Conservation (phyloP, 1,140 invertebrate species). For the Homarus americanus region DNA sequence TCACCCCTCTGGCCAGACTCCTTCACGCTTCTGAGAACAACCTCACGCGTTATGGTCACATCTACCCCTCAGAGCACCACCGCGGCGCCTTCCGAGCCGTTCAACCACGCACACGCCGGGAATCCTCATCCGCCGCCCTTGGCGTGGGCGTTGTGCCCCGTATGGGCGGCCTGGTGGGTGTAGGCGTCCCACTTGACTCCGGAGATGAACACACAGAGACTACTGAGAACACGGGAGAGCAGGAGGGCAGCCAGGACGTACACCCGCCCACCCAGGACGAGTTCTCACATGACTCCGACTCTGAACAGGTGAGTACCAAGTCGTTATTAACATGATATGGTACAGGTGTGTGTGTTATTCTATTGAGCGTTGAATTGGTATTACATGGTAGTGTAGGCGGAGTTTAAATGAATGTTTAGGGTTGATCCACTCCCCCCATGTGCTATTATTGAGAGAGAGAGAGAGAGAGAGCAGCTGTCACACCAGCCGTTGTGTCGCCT, state of each 20-base stretch:
- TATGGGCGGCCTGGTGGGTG: constrained; percentile 50
- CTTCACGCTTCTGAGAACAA: constrained; percentile 74
- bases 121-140: constrained; percentile 6
- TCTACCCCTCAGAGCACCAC: constrained; percentile 42
- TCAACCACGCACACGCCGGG: constrained; percentile 23
- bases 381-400: neutral
- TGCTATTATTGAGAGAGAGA: no score
- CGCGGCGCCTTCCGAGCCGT: constrained; percentile 58
- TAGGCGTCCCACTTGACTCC: constrained; percentile 49
- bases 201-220: constrained; percentile 69
- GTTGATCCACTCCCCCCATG: no score
- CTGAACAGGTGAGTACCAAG: constrained; percentile 49
- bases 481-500: no score
- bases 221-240: constrained; percentile 73
- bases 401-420: neutral
- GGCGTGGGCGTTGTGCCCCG: constrained; percentile 41
- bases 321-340: no score
- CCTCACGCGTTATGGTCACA: constrained; percentile 59
- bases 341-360: no score
- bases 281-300: constrained; percentile 75
- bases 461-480: no score
- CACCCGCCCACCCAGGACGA: constrained; percentile 76
- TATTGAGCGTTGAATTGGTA: no score
- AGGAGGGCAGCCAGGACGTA: constrained; percentile 76
- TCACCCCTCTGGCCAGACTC: constrained; percentile 62